Evolutionary conservation across 2,888 invertebrate genomes (phyloP), one percentile per base, ranked within the genome.

Genomic region (Cephus sareptanus): DNA sequence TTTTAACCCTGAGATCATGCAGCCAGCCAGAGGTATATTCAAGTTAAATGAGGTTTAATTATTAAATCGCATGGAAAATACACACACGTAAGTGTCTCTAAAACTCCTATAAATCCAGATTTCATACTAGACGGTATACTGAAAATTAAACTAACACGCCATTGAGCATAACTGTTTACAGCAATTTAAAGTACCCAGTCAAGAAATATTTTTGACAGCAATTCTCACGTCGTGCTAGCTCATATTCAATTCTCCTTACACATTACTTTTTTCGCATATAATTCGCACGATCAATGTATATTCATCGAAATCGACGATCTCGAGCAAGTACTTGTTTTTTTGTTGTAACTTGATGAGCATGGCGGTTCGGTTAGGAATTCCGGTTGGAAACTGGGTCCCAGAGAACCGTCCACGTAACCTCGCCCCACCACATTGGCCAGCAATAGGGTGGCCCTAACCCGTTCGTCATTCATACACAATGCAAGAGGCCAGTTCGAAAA

Each of bases 401-500:
- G 2, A 56, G 56, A 56, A 23, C 9, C 40, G 40, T 40, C 40
- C 56, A 56, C 56, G 23, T 56, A 56, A 23, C 56, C 80, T 84
- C 82, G 83, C 88, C 88, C 88, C 88, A 87, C 88, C 83, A 85
- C 82, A 81, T 87, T 56, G 86, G 83, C 81, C 83, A 81, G 76
- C 84, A 82, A 86, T 87, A 88, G 87, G 88, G 88, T 88, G 87
- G 86, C 34, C 75, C 79, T 74, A 81, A 86, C 86, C 85, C 84
- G 80, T 87, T 83, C 84, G 85, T 84, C 78, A 79, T 76, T 88
- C 87, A 87, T 88, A 82, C 85, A 87, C 88, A 88, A 88, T 89
- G 86, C 85, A 88, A 86, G 88, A 85, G 88, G 85, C 88, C 89
- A 89, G 89, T 89, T 86, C 80, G 79, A 80, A 85, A 86, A 88